Base-by-base conservation (phyloP, 2,113 vertebrate species). In the Halcyon malimbica region DNA sequence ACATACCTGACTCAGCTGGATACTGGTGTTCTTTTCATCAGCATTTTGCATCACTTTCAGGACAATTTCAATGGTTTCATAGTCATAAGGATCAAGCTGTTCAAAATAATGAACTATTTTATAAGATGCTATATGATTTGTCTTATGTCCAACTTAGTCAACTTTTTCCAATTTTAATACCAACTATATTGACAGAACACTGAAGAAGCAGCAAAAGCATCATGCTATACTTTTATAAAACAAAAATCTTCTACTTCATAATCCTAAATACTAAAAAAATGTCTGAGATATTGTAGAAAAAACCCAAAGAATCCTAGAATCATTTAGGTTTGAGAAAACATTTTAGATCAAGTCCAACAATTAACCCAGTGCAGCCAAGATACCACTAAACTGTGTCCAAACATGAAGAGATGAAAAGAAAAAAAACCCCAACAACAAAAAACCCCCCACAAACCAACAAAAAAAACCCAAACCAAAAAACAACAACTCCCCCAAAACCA, bases 81-180 rank as follows among this genome's bases (percentile, higher is more conserved):
- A 99, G 93, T 99, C 99, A 84, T 99, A 99, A 11, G 99, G 99
- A 95, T 99, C 99, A 95, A 99, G 98, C 99, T 99, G 97, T 53
- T 93, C n/a, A 94, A 87, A 83, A 78, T 17, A 96, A 82, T 4
- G 0, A 67, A 33, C 4, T 50, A 1, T n/a, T 80, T 93, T 37
- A 48, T 24, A 42, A 85, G 26, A 7, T 42, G 6, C 62, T 28
- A 12, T 2, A 26, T 35, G 16, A 67, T 67, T 73, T 80, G 12
- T 65, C n/a, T 89, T 35, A n/a, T 7, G 15, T 5, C 8, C 0
- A 64, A 35, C 5, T 29, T 11, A 46, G 33, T 25, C 37, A 53
- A 37, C 7, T 39, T 8, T 28, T 3, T 41, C 16, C 39, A 23
- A 2, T 60, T 80, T 91, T 80, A 70, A 23, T 4, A 53, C 2